A percentile compares a stretch with the other conserved stretches of the same genome.
Evolutionary conservation across 2,113 vertebrate genomes (phyloP).

Genomic region (Dicrurus megarhynchus): DNA sequence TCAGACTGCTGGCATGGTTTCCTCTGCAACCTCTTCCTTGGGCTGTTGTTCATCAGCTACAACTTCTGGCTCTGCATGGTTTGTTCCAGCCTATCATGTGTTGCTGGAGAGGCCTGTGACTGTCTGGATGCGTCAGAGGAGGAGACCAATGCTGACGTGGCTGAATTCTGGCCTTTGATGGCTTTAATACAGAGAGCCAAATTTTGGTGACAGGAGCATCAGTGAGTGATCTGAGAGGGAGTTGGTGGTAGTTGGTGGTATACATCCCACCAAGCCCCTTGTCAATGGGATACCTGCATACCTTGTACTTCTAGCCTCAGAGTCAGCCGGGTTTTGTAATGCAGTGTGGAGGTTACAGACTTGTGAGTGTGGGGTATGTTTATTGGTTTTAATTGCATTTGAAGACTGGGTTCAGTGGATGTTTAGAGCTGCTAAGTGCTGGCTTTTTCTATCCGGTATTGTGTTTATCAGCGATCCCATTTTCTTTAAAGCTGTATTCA

Average conservation of each 20-base stretch:
- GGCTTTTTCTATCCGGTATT: background rate
- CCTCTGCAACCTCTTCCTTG: background rate
- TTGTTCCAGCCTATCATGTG: background rate
- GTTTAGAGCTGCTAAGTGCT: background rate
- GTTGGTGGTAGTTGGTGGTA: background rate
- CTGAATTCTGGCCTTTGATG: background rate
- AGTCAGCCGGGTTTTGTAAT: background rate
- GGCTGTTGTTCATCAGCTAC: background rate
- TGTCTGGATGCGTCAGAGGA: background rate
- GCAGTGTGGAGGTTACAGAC: background rate
- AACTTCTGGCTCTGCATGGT: background rate
- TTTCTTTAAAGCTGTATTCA: conserved; percentile 43
- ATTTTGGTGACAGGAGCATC: background rate
- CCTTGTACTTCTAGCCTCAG: background rate
- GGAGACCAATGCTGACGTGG: fast-evolving
- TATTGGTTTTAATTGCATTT: background rate
- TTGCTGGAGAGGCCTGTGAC: background rate
- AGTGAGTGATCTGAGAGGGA: background rate
- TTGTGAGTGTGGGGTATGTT: background rate
- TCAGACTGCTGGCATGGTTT: background rate
- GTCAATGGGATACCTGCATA: background rate
- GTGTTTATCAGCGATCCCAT: background rate
- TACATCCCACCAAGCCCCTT: background rate
- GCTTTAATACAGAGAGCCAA: background rate
- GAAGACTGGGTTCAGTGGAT: background rate